phyloP scores from a whole-genome alignment of 2,113 vertebrate species.

The Calidris pygmaea region DNA sequence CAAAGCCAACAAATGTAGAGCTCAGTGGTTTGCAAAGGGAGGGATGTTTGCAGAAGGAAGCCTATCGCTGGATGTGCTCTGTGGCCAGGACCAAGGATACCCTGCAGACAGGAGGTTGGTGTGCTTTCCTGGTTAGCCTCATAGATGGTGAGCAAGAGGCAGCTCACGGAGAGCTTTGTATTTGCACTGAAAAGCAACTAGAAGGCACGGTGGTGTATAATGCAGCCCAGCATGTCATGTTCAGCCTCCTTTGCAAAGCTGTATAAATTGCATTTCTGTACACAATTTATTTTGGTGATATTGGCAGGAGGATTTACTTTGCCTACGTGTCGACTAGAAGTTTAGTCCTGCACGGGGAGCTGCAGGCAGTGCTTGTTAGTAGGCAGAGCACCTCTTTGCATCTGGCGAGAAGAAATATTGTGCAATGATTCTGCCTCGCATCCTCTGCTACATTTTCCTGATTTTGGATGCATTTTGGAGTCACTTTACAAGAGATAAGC shows the following conservation, averaged over 20 bases:
- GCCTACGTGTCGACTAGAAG: background rate
- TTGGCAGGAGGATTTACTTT: background rate
- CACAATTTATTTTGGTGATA: background rate
- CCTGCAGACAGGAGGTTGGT: background rate
- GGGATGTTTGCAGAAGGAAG: background rate
- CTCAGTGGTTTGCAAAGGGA: background rate
- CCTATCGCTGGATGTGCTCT: background rate
- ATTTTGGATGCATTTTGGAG: background rate
- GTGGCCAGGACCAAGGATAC: background rate
- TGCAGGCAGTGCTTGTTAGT: background rate
- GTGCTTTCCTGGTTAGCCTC: background rate
- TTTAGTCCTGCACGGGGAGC: background rate
- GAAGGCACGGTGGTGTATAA: background rate
- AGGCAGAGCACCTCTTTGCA: background rate
- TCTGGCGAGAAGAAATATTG: background rate
- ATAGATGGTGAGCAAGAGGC: background rate
- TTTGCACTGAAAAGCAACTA: background rate
- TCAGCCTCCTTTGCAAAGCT: background rate
- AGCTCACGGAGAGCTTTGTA: background rate
- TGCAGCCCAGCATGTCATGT: rapidly evolving
- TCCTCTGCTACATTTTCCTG: background rate
- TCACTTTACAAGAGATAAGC: background rate
- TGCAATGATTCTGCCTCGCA: background rate
- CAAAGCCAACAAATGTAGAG: background rate
- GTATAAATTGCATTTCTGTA: background rate